Percentiles rank a stretch among this genome's conserved stretches.
Evolutionary conservation across 2,888 invertebrate species (phyloP).

Genomic region (Lepidocyrtinus sp.): DNA sequence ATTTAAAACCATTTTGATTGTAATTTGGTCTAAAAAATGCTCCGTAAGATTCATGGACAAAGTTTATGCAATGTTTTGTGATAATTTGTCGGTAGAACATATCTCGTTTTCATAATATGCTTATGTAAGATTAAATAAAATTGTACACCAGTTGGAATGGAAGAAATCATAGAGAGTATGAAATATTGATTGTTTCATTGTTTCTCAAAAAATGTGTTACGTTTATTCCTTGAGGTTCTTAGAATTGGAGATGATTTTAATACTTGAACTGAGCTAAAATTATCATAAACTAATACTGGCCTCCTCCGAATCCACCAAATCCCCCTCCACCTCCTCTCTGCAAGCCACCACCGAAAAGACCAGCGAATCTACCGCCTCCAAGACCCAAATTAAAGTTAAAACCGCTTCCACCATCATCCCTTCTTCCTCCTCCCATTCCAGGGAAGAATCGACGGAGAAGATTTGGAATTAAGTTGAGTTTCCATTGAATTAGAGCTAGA

Average conservation of each 20-base stretch:
- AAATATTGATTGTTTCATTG: too few species aligned
- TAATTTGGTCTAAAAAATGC: too few species aligned
- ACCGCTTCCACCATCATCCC: slow-evolving; percentile 23
- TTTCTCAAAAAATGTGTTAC: too few species aligned
- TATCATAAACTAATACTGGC: slow-evolving; percentile 31
- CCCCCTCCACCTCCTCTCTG: slow-evolving; percentile 15
- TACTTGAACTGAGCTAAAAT: slow-evolving; percentile 13
- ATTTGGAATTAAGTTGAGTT: slow-evolving; percentile 62
- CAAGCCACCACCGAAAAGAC: slow-evolving; percentile 12
- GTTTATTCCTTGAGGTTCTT: too few species aligned
- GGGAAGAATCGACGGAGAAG: slow-evolving; percentile 54
- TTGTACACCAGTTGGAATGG: too few species aligned
- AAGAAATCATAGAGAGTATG: too few species aligned
- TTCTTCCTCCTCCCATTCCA: slow-evolving; percentile 43
- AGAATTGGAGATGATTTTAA: background rate
- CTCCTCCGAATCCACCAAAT: slow-evolving; percentile 30
- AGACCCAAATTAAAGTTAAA: slow-evolving; percentile 11
- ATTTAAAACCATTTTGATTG: too few species aligned
- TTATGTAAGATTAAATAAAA: too few species aligned
- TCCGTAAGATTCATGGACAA: too few species aligned
- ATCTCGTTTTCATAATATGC: too few species aligned
- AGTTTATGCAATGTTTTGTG: too few species aligned
- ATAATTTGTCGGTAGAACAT: too few species aligned
- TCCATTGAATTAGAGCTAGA: slow-evolving; percentile 49
- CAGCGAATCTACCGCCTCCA: background rate